Percentiles rank a stretch among this genome's conserved stretches.
These are phyloP conservation scores for Zosterops borbonicus DNA, from an alignment of 2,113 vertebrate species.

Conservation along the genomic window DNA sequence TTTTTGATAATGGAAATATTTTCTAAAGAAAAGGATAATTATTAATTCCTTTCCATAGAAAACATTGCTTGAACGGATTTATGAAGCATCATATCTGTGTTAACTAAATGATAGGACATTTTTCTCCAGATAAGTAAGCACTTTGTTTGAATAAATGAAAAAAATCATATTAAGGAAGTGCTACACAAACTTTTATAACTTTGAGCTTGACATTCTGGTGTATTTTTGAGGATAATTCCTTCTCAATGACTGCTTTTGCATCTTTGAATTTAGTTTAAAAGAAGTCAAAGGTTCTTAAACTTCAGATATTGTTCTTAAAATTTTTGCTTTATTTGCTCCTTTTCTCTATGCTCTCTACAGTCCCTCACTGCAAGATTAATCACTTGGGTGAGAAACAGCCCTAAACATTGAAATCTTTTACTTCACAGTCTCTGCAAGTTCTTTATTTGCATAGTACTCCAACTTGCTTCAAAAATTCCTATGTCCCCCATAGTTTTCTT, in stretches of 20 bases:
- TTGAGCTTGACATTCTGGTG: not conserved
- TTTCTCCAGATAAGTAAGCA: conserved; percentile 33
- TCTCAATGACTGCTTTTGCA: not conserved
- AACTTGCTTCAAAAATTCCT: not conserved
- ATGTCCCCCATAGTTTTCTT: not conserved
- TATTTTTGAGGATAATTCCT: not conserved
- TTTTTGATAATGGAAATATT: conserved; percentile 28
- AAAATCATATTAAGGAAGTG: not conserved
- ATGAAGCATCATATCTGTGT: not conserved
- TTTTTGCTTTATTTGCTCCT: not conserved
- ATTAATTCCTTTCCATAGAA: not conserved
- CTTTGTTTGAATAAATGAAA: not conserved
- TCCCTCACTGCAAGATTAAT: not conserved
- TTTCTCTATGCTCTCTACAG: not conserved
- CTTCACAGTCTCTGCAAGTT: not conserved
- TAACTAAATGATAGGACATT: not conserved
- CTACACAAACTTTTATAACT: not conserved
- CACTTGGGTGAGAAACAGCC: not conserved
- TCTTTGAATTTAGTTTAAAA: not conserved
- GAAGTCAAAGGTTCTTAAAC: not conserved
- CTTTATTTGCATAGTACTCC: not conserved
- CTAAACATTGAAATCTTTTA: not conserved
- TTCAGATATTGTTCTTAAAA: not conserved
- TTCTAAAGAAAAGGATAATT: conserved; percentile 16
- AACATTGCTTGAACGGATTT: not conserved